Percentiles rank a stretch among this genome's conserved stretches.
Evolutionary conservation across 2,797 vertebrate genomes (phyloP).

Genomic region (Brachyrhaphis roseni): DNA sequence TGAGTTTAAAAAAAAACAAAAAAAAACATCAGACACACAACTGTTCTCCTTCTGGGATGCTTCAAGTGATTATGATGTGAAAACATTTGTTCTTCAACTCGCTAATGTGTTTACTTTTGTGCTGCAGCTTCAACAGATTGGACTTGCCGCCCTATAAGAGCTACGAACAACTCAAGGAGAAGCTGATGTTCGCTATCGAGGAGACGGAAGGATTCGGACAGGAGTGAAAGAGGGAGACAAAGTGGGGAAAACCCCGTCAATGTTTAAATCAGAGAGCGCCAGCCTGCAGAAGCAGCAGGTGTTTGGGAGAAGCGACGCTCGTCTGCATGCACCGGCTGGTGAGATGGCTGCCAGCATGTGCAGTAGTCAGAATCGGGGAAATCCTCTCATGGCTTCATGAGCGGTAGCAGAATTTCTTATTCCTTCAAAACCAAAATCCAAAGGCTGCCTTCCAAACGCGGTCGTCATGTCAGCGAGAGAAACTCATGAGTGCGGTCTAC

Average conservation of each 20-base stretch:
- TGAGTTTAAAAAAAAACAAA: constrained; percentile 85
- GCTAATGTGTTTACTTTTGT: not conserved
- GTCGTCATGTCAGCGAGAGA: constrained; percentile 1
- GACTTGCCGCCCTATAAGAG: constrained; percentile 96
- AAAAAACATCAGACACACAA: not conserved
- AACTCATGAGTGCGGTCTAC: not conserved
- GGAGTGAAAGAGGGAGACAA: constrained; percentile 81
- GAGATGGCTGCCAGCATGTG: constrained; percentile 35
- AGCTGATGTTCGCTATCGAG: constrained; percentile 94
- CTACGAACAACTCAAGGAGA: constrained; percentile 95
- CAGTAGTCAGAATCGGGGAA: not conserved
- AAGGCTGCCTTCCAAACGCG: constrained; percentile 28
- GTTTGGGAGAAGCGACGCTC: constrained; percentile 34
- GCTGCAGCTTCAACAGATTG: constrained; percentile 88
- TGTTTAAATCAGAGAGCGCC: constrained; percentile 68
- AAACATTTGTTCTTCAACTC: not conserved
- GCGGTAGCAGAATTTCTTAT: constrained; percentile 16
- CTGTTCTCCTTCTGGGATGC: not conserved
- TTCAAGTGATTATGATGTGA: not conserved
- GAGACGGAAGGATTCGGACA: constrained; percentile 97
- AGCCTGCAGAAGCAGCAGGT: constrained; percentile 29
- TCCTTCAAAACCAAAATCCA: constrained; percentile 54
- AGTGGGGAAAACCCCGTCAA: not conserved
- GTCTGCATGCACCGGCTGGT: constrained; percentile 8
- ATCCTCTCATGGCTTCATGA: constrained; percentile 6